Evolutionary conservation across 2,113 vertebrate genomes (phyloP).

Genomic region (Phalacrocorax carbo): DNA sequence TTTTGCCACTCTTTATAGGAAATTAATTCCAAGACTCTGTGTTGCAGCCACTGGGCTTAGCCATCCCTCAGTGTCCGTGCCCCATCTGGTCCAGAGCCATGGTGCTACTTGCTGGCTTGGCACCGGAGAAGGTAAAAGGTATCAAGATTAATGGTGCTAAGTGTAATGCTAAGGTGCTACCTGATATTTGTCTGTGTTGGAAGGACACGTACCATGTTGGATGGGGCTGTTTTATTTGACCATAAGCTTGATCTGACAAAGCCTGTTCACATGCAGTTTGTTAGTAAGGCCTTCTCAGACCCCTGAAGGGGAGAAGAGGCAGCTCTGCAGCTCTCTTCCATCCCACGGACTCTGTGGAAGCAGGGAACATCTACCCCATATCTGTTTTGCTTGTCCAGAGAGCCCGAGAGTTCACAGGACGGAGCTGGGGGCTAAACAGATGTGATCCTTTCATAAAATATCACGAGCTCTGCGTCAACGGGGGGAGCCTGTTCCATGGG

Average conservation of each 20-base stretch:
- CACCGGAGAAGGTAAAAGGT: neutral
- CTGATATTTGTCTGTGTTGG: neutral
- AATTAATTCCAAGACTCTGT: neutral
- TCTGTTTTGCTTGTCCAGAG: neutral
- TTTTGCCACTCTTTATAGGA: neutral
- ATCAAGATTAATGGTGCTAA: neutral
- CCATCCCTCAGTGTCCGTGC: neutral
- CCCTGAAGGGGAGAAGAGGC: neutral
- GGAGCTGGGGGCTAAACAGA: neutral
- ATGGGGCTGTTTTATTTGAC: neutral
- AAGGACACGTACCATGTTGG: fast-evolving
- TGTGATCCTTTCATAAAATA: neutral
- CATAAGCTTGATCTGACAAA: neutral
- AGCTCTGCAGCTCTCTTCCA: no score
- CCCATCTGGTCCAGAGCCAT: fast-evolving
- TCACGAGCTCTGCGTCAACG: fast-evolving
- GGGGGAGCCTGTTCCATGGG: neutral
- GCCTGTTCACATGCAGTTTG: neutral
- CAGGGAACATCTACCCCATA: neutral
- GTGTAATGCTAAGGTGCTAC: neutral
- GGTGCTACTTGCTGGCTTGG: neutral
- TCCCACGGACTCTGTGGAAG: fast-evolving
- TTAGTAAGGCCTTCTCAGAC: neutral
- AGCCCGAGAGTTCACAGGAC: neutral
- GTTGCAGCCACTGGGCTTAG: neutral